A percentile compares a stretch with the other conserved stretches of the same genome.
These are phyloP conservation scores for Ganaspis sp. DNA, from an alignment of 1,140 invertebrate species.

Conservation along the genomic window DNA sequence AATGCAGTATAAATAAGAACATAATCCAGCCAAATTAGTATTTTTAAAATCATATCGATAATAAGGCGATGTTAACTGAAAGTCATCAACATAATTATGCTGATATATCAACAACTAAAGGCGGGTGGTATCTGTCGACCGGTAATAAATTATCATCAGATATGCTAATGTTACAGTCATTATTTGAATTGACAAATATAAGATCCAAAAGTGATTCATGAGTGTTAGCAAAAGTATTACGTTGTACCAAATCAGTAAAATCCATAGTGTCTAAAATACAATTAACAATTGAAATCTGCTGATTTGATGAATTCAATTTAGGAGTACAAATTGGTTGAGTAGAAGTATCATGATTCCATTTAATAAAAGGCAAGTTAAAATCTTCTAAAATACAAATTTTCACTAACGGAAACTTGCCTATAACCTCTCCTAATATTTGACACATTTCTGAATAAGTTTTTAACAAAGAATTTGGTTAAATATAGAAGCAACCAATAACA, in stretches of 20 bases:
- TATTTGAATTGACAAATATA: too few species aligned
- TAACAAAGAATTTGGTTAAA: background rate
- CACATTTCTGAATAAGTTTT: too few species aligned
- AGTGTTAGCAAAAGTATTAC: background rate
- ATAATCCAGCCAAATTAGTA: background rate
- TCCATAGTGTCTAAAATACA: too few species aligned
- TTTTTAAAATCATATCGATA: constrained; percentile 14
- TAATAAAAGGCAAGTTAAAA: too few species aligned
- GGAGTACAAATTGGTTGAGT: too few species aligned
- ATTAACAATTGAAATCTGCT: too few species aligned
- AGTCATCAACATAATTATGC: too few species aligned
- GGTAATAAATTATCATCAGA: too few species aligned
- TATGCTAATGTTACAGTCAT: too few species aligned
- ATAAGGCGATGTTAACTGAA: background rate
- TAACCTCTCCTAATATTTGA: background rate
- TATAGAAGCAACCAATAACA: background rate
- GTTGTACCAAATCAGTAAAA: too few species aligned
- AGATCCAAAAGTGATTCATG: constrained; percentile 3
- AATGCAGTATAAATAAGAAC: background rate
- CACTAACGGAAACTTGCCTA: background rate
- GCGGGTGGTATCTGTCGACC: too few species aligned
- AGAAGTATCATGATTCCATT: background rate
- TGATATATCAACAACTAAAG: background rate
- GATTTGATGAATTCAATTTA: too few species aligned
- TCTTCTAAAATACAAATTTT: background rate